Conservation (phyloP, 2,113 vertebrate genomes). For the Chelonoidis abingdonii region DNA sequence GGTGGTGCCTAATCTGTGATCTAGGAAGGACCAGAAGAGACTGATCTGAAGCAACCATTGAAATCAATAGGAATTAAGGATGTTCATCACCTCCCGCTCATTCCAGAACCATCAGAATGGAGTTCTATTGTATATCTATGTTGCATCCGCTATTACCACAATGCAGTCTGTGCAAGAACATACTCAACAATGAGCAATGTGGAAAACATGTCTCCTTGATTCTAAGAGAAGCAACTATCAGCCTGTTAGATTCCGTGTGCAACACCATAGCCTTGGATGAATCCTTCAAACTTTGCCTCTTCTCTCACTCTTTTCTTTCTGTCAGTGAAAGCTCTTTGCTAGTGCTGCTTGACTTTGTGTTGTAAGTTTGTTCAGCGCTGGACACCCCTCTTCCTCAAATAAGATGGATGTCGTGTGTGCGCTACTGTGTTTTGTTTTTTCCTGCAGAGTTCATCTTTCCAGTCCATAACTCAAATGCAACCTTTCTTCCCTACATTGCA, state of each 20-base stretch:
- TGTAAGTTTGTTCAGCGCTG: neutral
- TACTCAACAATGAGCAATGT: neutral
- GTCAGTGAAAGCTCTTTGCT: neutral
- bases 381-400: neutral
- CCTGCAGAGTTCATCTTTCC: neutral
- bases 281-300: neutral
- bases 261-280: neutral
- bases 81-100: neutral
- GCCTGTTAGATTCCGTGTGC: neutral
- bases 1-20: neutral
- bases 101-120: neutral
- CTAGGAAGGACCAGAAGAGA: neutral
- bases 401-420: neutral
- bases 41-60: neutral
- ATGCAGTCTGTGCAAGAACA: neutral
- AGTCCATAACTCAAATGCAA: neutral
- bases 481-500: neutral
- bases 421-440: neutral
- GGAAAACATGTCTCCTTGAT: neutral
- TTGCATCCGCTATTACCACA: neutral
- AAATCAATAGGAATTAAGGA: neutral
- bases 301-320: neutral
- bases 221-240: neutral
- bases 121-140: neutral
- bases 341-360: neutral